phyloP scores from a whole-genome alignment of 2,113 vertebrate species.

The Ptilorrhoa leucosticta region DNA sequence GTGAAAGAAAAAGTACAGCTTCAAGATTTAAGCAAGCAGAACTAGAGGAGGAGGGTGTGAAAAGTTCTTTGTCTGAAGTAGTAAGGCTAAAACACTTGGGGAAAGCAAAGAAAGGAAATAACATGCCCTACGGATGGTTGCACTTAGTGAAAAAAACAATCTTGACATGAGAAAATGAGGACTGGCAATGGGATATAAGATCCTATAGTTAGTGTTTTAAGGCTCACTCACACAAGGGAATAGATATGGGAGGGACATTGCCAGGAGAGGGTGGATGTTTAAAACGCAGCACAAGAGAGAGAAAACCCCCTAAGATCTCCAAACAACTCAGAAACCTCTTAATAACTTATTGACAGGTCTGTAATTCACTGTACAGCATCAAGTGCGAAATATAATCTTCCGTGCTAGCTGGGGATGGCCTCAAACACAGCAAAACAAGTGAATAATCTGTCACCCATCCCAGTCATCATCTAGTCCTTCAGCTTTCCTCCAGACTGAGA shows the following conservation, averaged over 20 bases:
- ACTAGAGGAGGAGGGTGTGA: background rate
- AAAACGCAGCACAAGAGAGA: background rate
- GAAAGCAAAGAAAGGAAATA: background rate
- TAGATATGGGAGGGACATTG: background rate
- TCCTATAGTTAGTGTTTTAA: background rate
- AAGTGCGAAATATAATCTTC: background rate
- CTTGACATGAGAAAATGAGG: background rate
- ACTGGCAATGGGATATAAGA: background rate
- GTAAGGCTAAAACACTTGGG: background rate
- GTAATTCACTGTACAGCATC: background rate
- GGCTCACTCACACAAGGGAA: background rate
- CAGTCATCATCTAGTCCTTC: background rate
- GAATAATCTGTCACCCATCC: background rate
- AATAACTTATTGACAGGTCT: background rate
- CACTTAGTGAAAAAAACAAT: background rate
- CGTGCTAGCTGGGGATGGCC: background rate
- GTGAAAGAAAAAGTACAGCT: background rate
- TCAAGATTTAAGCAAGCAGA: background rate
- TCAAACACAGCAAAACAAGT: background rate
- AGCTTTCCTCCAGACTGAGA: background rate
- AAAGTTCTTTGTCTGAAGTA: background rate
- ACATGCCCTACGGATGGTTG: background rate
- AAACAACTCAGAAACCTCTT: background rate
- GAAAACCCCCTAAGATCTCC: background rate
- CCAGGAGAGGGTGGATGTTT: background rate